Evolutionary conservation across 2,113 vertebrate genomes (phyloP).

Genomic region (Semnornis frantzii): DNA sequence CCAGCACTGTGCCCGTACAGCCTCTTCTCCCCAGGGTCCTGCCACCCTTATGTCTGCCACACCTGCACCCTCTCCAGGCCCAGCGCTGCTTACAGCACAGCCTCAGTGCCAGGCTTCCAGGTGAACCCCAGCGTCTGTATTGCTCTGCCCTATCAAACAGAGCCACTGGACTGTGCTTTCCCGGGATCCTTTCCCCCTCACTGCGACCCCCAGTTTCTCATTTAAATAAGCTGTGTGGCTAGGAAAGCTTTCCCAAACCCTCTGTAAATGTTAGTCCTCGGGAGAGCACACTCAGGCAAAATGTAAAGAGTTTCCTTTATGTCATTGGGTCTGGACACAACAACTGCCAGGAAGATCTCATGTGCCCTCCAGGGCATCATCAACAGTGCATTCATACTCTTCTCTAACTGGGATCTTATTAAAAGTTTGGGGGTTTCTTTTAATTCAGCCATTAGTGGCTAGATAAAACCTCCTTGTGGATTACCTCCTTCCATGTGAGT

Average conservation of each 20-base stretch:
- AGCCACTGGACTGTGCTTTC: not conserved
- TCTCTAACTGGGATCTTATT: not conserved
- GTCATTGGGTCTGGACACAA: not conserved
- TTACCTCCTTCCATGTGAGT: not conserved
- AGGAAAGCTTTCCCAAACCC: not conserved
- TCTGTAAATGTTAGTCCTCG: not conserved
- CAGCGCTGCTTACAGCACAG: not conserved
- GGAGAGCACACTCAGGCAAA: not conserved
- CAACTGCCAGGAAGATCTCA: not conserved
- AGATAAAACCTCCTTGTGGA: slow-evolving; percentile 9
- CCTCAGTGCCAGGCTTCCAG: not conserved
- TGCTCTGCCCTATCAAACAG: not conserved
- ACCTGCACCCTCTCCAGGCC: not conserved
- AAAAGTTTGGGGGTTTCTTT: not conserved
- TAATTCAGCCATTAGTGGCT: not conserved
- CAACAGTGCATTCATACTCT: slow-evolving; percentile 27
- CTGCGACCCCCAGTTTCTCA: not conserved
- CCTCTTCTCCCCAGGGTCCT: not conserved
- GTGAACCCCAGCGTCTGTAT: not conserved
- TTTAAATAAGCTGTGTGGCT: not conserved
- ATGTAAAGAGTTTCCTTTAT: not conserved
- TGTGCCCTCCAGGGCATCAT: not conserved
- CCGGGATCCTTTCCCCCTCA: not conserved
- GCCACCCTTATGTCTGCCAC: not conserved
- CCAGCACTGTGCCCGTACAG: fast-evolving